Evolutionary conservation across 2,113 vertebrate species (phyloP).

Genomic region (Ictalurus punctatus): DNA sequence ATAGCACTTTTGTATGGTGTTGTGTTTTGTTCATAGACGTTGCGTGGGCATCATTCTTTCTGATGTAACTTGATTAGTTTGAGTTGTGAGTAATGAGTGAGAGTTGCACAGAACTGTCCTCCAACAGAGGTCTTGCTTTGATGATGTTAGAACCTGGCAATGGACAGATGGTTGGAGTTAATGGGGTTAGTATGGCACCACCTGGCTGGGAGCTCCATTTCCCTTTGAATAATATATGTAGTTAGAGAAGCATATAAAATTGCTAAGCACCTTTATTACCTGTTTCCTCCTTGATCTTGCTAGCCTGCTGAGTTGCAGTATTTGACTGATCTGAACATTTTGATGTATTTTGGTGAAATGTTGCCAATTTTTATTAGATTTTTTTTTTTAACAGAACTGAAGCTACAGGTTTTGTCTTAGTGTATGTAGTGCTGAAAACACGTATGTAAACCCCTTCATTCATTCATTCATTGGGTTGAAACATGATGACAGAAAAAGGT

Average conservation of each 20-base stretch:
- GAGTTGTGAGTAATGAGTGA: background rate
- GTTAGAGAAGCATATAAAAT: constrained; percentile 16
- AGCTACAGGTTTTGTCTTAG: background rate
- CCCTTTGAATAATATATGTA: constrained; percentile 24
- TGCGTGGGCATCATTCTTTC: background rate
- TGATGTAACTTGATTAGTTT: background rate
- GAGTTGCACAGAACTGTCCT: background rate
- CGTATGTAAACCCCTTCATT: background rate
- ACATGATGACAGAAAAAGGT: background rate
- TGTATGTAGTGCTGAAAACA: background rate
- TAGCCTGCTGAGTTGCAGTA: background rate
- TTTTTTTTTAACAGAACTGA: background rate
- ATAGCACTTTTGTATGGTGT: no score
- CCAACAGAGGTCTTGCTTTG: constrained; percentile 22
- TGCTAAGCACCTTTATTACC: background rate
- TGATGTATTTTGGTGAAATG: background rate
- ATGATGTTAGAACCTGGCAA: constrained; percentile 18
- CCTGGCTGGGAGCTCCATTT: constrained; percentile 15
- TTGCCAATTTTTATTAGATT: background rate
- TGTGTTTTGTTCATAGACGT: background rate
- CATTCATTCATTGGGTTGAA: background rate
- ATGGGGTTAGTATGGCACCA: constrained; percentile 40
- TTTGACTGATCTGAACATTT: background rate
- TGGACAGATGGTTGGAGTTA: constrained; percentile 40
- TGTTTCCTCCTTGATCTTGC: background rate